Evolutionary conservation across 2,888 invertebrate species (phyloP), one percentile per base, ranked within the genome.

Genomic region (Caradrina clavipalpis): DNA sequence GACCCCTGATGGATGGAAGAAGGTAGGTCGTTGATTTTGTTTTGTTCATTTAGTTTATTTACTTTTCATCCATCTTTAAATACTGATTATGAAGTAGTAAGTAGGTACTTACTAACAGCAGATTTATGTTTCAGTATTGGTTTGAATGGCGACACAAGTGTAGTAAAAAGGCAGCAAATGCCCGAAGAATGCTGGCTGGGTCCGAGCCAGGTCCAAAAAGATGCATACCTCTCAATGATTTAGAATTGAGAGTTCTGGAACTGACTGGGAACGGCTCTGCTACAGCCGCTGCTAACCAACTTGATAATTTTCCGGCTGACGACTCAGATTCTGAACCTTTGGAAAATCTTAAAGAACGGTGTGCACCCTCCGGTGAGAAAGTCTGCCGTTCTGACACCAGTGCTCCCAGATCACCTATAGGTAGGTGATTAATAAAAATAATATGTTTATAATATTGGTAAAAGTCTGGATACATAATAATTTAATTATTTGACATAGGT

Each of bases 71-170:
- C 0, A 1, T 50, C n/a, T 49, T 42, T 2, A 42, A 35, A 22
- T 8, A 56, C 31, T n/a, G 22, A n/a, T 4, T 0, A 19, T n/a
- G 7, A 19, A 10, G 13, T 17, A n/a, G 42, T 21, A 15, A n/a
- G 17, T 42, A 45, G 19, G 26, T 26, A 22, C 15, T 15, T 26
- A 31, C 19, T n/a, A 19, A 42, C 13, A 15, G 42, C 51, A 11
- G 11, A 19, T 54, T 70, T 63, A 42, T 15, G 47, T 75, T 83
- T 42, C 88, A 95, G 95, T 95, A 95, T 75, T 95, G 95, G 94
- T 92, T 93, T 87, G 94, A 94, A 85, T 95, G 94, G 94, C 86
- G 94, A 59, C 93, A 94, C 75, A 95, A 93, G 76, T 93, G 93
- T 75, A 92, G 92, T 82, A 95, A 91, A 86, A 95, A 94, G 88